Evolutionary conservation across 1,140 invertebrate genomes (phyloP).

Genomic region (Pseudomyrmex concolor): DNA sequence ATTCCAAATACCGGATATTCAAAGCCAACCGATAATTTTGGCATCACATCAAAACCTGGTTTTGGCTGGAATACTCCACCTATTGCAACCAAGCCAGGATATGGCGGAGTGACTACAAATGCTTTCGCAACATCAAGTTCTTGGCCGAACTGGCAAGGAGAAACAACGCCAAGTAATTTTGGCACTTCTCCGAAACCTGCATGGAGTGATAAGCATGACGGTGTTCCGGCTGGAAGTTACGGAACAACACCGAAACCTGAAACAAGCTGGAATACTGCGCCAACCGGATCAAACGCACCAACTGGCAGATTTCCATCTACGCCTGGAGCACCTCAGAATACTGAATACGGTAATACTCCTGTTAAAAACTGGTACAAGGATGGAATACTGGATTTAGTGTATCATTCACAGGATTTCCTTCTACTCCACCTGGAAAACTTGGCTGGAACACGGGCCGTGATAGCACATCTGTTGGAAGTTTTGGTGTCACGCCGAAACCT

Average conservation of each 20-base stretch:
- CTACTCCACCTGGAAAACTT: too few species aligned
- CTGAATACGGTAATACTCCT: background rate
- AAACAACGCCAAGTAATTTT: background rate
- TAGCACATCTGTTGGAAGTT: too few species aligned
- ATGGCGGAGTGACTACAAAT: background rate
- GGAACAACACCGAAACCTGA: slow-evolving; percentile 1
- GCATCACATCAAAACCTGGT: slow-evolving; percentile 3
- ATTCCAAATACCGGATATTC: background rate
- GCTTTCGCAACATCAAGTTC: background rate
- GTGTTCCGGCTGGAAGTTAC: background rate
- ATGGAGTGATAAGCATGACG: too few species aligned
- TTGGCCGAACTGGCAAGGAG: slow-evolving; percentile 1
- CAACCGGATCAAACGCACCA: background rate
- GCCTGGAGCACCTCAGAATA: background rate
- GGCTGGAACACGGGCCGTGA: too few species aligned
- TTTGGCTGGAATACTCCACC: slow-evolving; percentile 8
- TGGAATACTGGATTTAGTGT: slow-evolving; percentile 1
- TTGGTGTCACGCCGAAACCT: too few species aligned
- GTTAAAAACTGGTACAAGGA: background rate
- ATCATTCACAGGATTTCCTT: too few species aligned
- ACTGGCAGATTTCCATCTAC: background rate
- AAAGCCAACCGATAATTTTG: background rate
- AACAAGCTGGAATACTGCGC: background rate
- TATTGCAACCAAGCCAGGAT: slow-evolving; percentile 1
- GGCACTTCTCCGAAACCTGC: background rate